Evolutionary conservation across 2,888 invertebrate genomes (phyloP).

Genomic region (Rotaria magnacalcarata): DNA sequence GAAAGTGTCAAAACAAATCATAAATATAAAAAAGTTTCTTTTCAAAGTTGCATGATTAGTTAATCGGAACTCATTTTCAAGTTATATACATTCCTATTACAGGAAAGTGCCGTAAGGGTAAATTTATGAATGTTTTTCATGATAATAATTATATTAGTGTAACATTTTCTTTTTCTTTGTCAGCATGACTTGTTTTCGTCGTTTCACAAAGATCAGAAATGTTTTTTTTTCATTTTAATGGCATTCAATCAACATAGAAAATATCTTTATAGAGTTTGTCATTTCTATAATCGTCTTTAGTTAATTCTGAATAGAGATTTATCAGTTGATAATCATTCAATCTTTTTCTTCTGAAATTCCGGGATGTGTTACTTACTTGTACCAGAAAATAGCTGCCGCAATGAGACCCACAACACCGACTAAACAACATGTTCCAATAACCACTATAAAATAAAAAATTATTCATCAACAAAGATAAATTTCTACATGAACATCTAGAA

Average conservation of each 20-base stretch:
- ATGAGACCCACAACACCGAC: constrained; percentile 64
- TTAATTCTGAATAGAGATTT: background rate
- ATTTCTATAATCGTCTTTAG: background rate
- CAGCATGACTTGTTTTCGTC: background rate
- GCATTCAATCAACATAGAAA: background rate
- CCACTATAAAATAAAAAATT: constrained; percentile 56
- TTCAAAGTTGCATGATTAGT: no score
- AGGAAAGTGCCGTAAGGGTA: no score
- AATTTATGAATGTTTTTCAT: no score
- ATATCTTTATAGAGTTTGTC: background rate
- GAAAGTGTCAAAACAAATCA: no score
- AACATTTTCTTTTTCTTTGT: background rate
- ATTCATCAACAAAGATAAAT: no score
- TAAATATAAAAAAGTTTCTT: no score
- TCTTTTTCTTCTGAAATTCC: background rate
- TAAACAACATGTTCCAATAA: constrained; percentile 65
- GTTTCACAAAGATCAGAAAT: background rate
- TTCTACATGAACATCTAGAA: no score
- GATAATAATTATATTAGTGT: background rate
- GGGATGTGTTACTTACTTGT: constrained; percentile 61
- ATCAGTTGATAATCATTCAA: background rate
- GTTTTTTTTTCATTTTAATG: background rate
- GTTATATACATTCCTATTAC: no score
- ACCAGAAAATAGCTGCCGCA: constrained; percentile 66
- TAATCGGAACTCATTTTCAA: no score